Base-by-base conservation (phyloP, 2,888 invertebrate species). In the Halocaridina rubra region DNA sequence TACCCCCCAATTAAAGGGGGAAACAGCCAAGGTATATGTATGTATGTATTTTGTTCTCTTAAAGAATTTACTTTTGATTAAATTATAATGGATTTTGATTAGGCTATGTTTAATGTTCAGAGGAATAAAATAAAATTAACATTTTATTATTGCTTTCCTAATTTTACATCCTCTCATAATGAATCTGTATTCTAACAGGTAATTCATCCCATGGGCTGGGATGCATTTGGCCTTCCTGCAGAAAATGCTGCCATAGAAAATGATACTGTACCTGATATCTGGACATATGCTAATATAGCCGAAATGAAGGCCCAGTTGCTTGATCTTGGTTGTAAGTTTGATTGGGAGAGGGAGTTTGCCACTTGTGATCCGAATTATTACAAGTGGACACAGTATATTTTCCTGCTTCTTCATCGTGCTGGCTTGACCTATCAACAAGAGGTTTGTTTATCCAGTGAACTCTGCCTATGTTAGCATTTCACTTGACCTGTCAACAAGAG, bases 191-290 rank as follows among this genome's bases (percentile, higher is more conserved):
- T 72, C 88, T 88, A 59, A 19, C 71, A 93, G 91, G 94, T 94
- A 0, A 93, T 99, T 86, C 98, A 99, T 91, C 99, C 99, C 0
- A 98, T 99, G 92, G 99, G 99, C 0, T 99, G 98, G 98, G 99
- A 99, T 93, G 96, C 98, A 0, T 99, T 99, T 93, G 99, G 99
- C 4, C 92, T 99, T 77, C 99, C 99, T 0, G 99, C 99, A 3
- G 99, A 99, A 92, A 99, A 99, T 93, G 99, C 99, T 74, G 99
- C 99, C 0, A 94, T 97, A 88, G 95, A 98, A 90, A 92, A 94
- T 64, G 94, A 95, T 61, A 92, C 97, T 59, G 93, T 94, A 87
- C 96, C 99, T 1, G 92, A 93, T 4, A 91, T 92, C n/a, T 99
- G 99, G 99, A 99, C 99, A 0, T 91, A 93, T 84, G 91, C 93